Conservation (phyloP, 2,113 vertebrate species). For the Chitala chitala region DNA sequence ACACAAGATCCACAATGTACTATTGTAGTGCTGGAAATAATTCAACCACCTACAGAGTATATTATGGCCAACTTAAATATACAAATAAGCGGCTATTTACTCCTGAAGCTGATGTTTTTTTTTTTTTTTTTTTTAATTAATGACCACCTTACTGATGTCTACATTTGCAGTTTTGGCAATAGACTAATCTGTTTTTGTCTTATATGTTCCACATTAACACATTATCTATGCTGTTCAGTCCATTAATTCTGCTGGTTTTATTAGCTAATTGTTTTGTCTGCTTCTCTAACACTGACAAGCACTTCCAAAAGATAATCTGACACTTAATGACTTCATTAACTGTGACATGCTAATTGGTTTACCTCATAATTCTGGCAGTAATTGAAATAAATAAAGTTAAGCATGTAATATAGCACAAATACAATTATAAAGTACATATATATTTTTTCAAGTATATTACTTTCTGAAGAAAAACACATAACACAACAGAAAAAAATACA, state of each 20-base stretch:
- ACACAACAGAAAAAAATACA: background rate
- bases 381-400: slow-evolving; percentile 30
- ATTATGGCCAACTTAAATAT: background rate
- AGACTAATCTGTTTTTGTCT: slow-evolving; percentile 72
- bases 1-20: too few species aligned
- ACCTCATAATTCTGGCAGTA: slow-evolving; percentile 85
- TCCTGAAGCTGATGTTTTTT: slow-evolving; percentile 3
- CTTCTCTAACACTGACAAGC: slow-evolving; percentile 76
- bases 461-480: background rate
- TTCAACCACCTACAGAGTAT: background rate
- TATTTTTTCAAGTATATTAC: background rate
- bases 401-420: background rate
- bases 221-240: slow-evolving; percentile 89
- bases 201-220: slow-evolving; percentile 89
- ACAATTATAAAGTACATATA: background rate
- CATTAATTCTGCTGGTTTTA: slow-evolving; percentile 93
- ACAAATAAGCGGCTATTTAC: slow-evolving; percentile 44
- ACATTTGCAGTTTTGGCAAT: slow-evolving; percentile 73
- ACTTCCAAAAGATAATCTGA: slow-evolving; percentile 86
- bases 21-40: background rate
- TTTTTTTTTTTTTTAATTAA: slow-evolving; percentile 49
- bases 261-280: slow-evolving; percentile 74
- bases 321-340: slow-evolving; percentile 95
- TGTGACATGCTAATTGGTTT: slow-evolving; percentile 87
- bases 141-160: slow-evolving; percentile 72